Percentiles rank a stretch among this genome's conserved stretches.
Conservation (phyloP, 23 tunicate species). For the Trididemnum nubilum region DNA sequence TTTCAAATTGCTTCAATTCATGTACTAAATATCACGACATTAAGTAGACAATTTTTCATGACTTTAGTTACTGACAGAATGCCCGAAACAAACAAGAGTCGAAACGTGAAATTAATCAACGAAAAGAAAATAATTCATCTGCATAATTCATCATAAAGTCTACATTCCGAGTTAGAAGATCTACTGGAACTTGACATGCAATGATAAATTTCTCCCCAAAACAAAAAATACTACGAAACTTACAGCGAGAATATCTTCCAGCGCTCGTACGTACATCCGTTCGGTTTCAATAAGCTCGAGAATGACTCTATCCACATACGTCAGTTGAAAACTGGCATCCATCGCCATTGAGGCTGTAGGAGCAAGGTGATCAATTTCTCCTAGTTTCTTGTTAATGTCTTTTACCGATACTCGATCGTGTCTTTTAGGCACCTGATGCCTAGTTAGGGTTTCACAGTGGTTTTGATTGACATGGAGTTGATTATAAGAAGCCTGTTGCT, state of each 20-base stretch:
- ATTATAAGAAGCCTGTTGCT: background rate
- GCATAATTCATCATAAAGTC: no score
- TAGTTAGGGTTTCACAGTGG: background rate
- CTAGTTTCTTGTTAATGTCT: constrained; percentile 58
- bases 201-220: no score
- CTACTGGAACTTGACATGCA: no score
- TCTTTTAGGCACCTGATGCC: background rate
- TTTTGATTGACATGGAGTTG: background rate
- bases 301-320: constrained; percentile 74
- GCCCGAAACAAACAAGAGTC: no score
- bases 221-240: constrained; percentile 27
- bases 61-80: no score
- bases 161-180: no score
- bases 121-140: no score
- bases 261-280: constrained; percentile 72
- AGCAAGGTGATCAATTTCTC: constrained; percentile 61
- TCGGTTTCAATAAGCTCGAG: constrained; percentile 79
- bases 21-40: no score
- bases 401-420: constrained; percentile 27
- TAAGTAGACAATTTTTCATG: no score
- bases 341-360: constrained; percentile 78
- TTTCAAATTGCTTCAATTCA: no score
- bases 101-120: no score
- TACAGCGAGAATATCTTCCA: constrained; percentile 76
- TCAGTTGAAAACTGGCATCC: constrained; percentile 54